A percentile compares a stretch with the other conserved stretches of the same genome.
phyloP scores from a whole-genome alignment of 2,113 vertebrate species.

The Mesoclemmys tuberculata region DNA sequence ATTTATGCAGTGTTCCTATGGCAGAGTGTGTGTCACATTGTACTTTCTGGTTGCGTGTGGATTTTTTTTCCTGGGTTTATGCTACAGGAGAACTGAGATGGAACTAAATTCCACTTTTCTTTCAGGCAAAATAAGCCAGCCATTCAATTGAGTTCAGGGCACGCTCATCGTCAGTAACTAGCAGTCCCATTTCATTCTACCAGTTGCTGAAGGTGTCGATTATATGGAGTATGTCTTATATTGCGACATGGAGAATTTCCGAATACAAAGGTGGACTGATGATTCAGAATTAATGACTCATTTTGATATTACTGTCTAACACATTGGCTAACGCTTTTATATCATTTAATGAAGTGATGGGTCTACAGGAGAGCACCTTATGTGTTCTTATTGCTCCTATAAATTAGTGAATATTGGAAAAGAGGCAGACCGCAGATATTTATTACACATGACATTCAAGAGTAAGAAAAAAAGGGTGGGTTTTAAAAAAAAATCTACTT shows the following conservation, averaged over 20 bases:
- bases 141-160: accelerated
- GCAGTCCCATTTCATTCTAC: not conserved
- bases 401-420: not conserved
- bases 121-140: not conserved
- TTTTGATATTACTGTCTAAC: not conserved
- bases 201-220: not conserved
- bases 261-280: not conserved
- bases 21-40: not conserved
- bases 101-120: not conserved
- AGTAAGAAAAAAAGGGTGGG: not conserved
- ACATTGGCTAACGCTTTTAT: accelerated
- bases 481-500: not conserved
- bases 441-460: accelerated
- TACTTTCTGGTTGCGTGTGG: not conserved
- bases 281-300: not conserved
- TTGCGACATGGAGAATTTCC: not conserved
- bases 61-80: not conserved
- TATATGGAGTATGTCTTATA: not conserved
- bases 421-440: not conserved
- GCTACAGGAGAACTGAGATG: accelerated
- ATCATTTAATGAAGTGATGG: not conserved
- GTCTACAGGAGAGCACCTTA: not conserved
- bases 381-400: accelerated
- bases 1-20: not conserved
- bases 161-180: not conserved